Evolutionary conservation across 2,888 invertebrate genomes (phyloP).

Genomic region (Pheosia tremula): DNA sequence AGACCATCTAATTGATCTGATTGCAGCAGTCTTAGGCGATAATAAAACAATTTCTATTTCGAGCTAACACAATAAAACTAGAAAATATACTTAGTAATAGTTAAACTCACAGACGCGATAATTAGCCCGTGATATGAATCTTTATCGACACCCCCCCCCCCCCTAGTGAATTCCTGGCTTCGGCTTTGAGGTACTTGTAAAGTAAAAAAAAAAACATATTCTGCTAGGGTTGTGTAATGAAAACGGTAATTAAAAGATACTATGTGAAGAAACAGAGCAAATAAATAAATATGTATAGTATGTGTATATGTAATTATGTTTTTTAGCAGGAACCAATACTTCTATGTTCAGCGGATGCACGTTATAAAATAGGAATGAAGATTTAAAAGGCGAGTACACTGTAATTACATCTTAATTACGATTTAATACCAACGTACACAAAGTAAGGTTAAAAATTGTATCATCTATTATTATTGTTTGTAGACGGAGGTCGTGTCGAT

Average conservation of each 20-base stretch:
- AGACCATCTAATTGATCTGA: slow-evolving; percentile 42
- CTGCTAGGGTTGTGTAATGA: too few species aligned
- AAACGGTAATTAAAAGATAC: too few species aligned
- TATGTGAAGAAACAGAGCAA: too few species aligned
- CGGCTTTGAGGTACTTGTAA: too few species aligned
- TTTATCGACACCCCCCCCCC: slow-evolving; percentile 2
- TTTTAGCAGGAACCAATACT: neutral
- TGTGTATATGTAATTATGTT: neutral
- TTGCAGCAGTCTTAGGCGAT: slow-evolving; percentile 25
- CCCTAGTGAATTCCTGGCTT: too few species aligned
- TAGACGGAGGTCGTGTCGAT: neutral
- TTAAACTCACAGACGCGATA: slow-evolving; percentile 31
- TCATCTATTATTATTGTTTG: slow-evolving; percentile 1
- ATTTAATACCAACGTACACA: neutral
- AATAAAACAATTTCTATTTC: slow-evolving; percentile 36
- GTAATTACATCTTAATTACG: slow-evolving; percentile 1
- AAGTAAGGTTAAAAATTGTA: neutral
- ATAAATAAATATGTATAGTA: too few species aligned
- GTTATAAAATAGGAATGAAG: neutral
- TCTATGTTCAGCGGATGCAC: neutral
- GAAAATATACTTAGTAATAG: slow-evolving; percentile 21
- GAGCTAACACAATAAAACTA: slow-evolving; percentile 38
- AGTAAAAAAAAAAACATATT: too few species aligned
- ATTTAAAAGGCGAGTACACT: neutral
- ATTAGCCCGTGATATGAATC: slow-evolving; percentile 30